Conservation (phyloP, 1,140 invertebrate genomes). For the Platyscapa corneri region DNA sequence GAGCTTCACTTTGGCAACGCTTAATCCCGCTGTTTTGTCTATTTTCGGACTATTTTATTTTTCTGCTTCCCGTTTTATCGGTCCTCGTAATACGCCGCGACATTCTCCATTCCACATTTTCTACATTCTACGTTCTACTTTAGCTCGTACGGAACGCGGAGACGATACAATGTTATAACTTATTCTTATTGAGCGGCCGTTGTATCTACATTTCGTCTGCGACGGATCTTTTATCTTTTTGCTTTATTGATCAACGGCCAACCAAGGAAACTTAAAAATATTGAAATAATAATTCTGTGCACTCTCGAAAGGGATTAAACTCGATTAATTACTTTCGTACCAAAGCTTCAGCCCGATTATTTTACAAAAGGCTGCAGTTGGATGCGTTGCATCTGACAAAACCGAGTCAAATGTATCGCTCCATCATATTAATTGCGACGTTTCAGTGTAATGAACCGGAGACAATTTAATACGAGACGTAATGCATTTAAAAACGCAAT, state of each 20-base stretch:
- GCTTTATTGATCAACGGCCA: not conserved
- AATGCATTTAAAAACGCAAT: too few relatives aligned
- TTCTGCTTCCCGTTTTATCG: not conserved
- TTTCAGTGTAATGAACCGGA: not conserved
- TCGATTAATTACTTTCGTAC: too few relatives aligned
- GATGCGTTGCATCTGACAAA: too few relatives aligned
- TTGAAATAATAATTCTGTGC: too few relatives aligned
- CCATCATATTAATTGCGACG: not conserved
- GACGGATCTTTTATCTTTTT: not conserved
- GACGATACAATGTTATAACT: conserved; percentile 8
- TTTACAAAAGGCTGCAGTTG: too few relatives aligned
- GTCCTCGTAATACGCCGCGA: not conserved
- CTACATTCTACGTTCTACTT: too few relatives aligned
- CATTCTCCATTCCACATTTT: too few relatives aligned
- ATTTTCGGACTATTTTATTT: conserved; percentile 12
- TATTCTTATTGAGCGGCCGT: not conserved
- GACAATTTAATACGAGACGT: too few relatives aligned
- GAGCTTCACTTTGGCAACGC: not conserved
- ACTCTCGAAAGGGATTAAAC: too few relatives aligned
- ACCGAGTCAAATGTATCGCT: too few relatives aligned
- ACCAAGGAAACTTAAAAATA: too few relatives aligned
- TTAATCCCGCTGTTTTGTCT: conserved; percentile 17
- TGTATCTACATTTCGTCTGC: not conserved
- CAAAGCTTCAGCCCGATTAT: too few relatives aligned
- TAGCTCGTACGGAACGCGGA: not conserved